Evolutionary conservation across 2,888 invertebrate species (phyloP), one percentile per base, ranked within the genome.

Genomic region (Diaphora mendica): DNA sequence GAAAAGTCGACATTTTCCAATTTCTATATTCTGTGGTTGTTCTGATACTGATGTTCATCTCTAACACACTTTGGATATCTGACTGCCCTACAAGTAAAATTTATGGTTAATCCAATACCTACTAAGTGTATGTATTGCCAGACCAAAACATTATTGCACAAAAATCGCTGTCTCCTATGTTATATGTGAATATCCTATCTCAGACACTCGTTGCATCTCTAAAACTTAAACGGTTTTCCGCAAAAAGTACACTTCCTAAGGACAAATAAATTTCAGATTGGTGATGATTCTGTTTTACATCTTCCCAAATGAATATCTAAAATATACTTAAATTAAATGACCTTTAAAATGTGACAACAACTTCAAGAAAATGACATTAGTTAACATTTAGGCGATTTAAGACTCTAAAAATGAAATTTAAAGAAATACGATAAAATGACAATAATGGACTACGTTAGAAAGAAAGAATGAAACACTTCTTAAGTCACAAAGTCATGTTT

Each of bases 171-270:
- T 20, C 76, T 73, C 77, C 64, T 73, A 68, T 70, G 15, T 33
- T 82, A 77, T 67, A 70, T 71, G 75, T 64, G 26, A 69, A 15
- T 39, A 51, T 62, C 77, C 72, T 20, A 65, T n/a, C 68, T 72
- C 77, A 77, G 79, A 80, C 85, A 82, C 83, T 84, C 82, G 70
- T 80, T 86, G 88, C 89, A 90, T 87, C 83, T 81, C 84, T 82
- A 79, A 87, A 91, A 92, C 90, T 92, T 88, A 91, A 90, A 88
- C 91, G 87, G 92, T 91, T 88, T 92, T 90, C 83, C 89, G 91
- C 88, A 90, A 91, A 93, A 93, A 92, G 89, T 91, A 91, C 90
- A 90, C 92, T 91, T 92, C 90, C 89, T 86, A 85, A 86, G 88
- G 89, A 88, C 88, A 89, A 86, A 88, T 88, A 92, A 93, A 88